Evolutionary conservation across 2,888 invertebrate species (phyloP), one percentile per base, ranked within the genome.

Genomic region (Xestoiulus laeticollis): DNA sequence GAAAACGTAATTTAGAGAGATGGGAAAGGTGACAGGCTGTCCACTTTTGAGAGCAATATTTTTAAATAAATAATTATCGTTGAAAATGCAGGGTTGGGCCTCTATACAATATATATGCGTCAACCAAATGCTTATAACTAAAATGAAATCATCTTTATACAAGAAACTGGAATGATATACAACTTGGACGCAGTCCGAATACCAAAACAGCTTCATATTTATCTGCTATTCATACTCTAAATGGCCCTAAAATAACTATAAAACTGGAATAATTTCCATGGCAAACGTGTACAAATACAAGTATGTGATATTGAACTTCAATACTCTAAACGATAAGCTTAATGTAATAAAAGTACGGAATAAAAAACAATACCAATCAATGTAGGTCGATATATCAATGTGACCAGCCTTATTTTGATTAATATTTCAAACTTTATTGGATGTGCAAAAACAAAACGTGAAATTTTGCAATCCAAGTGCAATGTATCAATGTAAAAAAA

Each of bases 91-190:
- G 68, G 68, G 68, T 68, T 68, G 68, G 68, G 26, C 68, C 68
- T 68, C 26, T 19, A 12, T 14, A 16, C 14, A 8, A 43, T 44
- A 44, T 22, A 22, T 68, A 68, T 68, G 68, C 26, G 68, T 68
- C 68, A 68, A 26, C 68, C 26, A 26, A 26, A 68, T 68, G 68
- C 26, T 26, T 26, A n/a, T n/a, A 68, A 26, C 1, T 68, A 14
- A 68, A 68, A 68, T 68, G 68, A 68, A 26, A 68, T 68, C 68
- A 68, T 59, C 22, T 22, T n/a, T 68, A 68, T 68, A 26, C 68
- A 68, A 68, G 26, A 68, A 26, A 12, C 26, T 26, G 68, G 10
- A n/a, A 68, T 10, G 68, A 68, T 68, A 26, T 68, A 26, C 26
- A 26, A 12, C 10, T 12, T 26, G 68, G 26, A 68, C 68, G 26